Percentiles rank a stretch among this genome's conserved stretches.
phyloP scores from a whole-genome alignment of 2,888 invertebrate genomes.

The Agapostemon virescens region DNA sequence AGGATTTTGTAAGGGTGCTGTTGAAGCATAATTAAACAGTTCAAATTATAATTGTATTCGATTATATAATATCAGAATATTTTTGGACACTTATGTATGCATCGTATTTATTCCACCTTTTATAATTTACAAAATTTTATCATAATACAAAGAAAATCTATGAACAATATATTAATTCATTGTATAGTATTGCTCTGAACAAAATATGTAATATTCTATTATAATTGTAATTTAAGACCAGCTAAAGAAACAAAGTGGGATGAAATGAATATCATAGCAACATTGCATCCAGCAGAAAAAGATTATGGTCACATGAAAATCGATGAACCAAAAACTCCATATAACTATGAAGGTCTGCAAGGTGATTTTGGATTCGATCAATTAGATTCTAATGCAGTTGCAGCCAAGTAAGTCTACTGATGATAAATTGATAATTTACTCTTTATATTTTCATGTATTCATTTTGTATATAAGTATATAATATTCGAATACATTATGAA shows the following conservation, averaged over 20 bases:
- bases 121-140: neutral
- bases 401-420: constrained; percentile 85
- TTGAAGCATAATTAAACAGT: neutral
- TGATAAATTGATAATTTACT: neutral
- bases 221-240: constrained; percentile 66
- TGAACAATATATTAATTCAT: neutral
- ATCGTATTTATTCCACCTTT: neutral
- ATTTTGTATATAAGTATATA: neutral
- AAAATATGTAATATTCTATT: neutral
- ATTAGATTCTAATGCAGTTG: constrained; percentile 86
- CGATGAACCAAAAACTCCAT: constrained; percentile 98
- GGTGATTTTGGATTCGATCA: constrained; percentile 86
- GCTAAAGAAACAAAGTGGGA: constrained; percentile 92
- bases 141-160: neutral
- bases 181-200: neutral
- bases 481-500: neutral
- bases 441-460: neutral
- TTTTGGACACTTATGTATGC: neutral
- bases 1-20: neutral
- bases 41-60: neutral
- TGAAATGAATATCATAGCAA: constrained; percentile 99
- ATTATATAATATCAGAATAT: neutral
- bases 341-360: constrained; percentile 82
- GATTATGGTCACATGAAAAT: constrained; percentile 99
- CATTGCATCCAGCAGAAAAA: constrained; percentile 98